These are phyloP conservation scores for Neodiprion fabricii DNA, from an alignment of 1,140 invertebrate species.

Conservation along the genomic window DNA sequence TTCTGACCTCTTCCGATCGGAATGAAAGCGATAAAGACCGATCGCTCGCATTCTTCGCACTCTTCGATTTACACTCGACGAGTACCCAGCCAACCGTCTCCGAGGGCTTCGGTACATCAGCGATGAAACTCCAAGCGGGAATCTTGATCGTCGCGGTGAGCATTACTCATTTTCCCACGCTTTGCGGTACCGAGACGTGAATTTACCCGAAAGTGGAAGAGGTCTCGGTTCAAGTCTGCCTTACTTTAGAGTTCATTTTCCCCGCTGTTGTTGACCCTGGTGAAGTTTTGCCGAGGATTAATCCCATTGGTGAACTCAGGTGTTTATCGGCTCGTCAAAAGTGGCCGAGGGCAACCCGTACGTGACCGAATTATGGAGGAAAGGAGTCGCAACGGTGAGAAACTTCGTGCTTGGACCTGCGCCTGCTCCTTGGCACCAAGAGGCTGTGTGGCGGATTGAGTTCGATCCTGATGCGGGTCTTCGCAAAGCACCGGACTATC, in stretches of 20 bases:
- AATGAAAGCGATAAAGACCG: neutral
- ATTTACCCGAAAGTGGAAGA: neutral
- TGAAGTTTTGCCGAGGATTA: neutral
- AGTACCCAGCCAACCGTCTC: neutral
- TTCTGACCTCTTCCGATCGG: neutral
- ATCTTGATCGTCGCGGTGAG: neutral
- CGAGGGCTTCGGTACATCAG: neutral
- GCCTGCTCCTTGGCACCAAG: constrained; percentile 7
- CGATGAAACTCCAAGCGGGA: neutral
- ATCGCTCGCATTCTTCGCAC: neutral
- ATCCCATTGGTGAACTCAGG: neutral
- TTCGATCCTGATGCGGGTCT: constrained; percentile 37
- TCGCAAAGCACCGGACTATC: constrained; percentile 29
- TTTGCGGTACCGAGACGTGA: neutral
- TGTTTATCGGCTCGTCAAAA: neutral
- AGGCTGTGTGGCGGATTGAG: constrained; percentile 17
- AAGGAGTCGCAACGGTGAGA: constrained; percentile 14
- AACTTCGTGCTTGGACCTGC: constrained; percentile 5
- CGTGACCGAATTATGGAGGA: neutral
- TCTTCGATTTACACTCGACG: neutral
- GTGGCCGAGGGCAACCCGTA: neutral
- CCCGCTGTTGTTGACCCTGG: neutral
- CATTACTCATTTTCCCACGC: neutral
- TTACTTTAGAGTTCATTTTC: neutral
- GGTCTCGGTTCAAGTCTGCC: neutral